These are phyloP conservation scores for Lysandra bellargus DNA, from an alignment of 2,888 invertebrate genomes.

Conservation along the genomic window DNA sequence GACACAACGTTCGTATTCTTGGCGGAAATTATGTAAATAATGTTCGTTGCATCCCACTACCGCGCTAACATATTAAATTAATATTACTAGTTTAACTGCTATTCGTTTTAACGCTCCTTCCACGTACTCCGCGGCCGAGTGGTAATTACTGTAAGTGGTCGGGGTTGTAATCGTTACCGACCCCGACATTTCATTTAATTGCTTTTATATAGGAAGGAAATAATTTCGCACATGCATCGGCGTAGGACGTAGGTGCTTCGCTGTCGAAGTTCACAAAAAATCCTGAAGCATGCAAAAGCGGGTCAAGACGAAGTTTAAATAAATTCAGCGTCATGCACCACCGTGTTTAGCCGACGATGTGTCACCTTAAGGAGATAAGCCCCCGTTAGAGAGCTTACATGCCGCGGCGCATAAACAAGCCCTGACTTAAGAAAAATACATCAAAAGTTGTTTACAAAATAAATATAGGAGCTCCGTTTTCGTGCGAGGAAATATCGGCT, in stretches of 20 bases:
- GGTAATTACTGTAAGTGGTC: slow-evolving; percentile 6
- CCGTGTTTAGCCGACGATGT: slow-evolving; percentile 32
- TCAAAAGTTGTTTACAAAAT: slow-evolving; percentile 24
- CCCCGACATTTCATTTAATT: slow-evolving; percentile 6
- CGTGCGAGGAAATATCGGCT: neutral
- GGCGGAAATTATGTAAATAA: slow-evolving; percentile 31
- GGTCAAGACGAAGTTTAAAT: slow-evolving; percentile 32
- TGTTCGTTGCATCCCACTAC: neutral
- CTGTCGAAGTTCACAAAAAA: neutral
- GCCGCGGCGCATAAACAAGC: slow-evolving; percentile 33
- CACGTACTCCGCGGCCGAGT: neutral
- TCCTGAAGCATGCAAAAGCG: slow-evolving; percentile 4
- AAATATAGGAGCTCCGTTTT: slow-evolving; percentile 8
- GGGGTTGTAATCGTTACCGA: slow-evolving; percentile 17
- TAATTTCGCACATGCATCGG: neutral
- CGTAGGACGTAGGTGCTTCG: neutral
- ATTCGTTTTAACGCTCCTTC: neutral
- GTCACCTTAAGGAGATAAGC: slow-evolving; percentile 33
- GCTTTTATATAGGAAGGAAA: neutral
- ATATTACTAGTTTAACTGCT: slow-evolving; percentile 3
- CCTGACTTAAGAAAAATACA: slow-evolving; percentile 24
- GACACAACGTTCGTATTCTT: slow-evolving; percentile 35
- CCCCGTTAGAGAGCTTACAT: slow-evolving; percentile 32
- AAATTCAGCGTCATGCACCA: slow-evolving; percentile 31
- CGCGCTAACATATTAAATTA: neutral